Evolutionary conservation across 1,140 invertebrate genomes (phyloP).

Genomic region (Dendroctonus valens): DNA sequence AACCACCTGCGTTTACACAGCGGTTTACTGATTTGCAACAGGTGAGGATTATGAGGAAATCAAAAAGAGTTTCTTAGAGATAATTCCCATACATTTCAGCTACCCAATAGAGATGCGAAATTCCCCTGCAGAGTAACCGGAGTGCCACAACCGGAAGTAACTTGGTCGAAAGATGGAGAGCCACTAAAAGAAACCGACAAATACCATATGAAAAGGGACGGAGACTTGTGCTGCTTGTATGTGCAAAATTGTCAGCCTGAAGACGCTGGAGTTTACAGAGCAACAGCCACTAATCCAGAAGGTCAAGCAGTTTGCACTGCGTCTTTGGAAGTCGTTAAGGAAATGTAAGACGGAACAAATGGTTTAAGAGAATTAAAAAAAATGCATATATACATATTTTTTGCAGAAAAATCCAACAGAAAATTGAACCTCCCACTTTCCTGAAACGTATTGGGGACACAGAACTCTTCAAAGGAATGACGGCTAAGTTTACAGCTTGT

Average conservation of each 20-base stretch:
- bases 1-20: constrained; percentile 78
- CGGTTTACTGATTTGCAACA: constrained; percentile 83
- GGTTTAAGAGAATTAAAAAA: neutral
- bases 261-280: constrained; percentile 76
- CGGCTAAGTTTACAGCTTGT: constrained; percentile 88
- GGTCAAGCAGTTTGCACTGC: constrained; percentile 77
- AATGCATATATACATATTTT: neutral
- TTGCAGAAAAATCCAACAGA: constrained; percentile 67
- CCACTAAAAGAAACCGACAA: constrained; percentile 68
- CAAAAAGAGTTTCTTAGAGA: neutral
- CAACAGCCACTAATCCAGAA: constrained; percentile 75
- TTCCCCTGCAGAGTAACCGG: constrained; percentile 80
- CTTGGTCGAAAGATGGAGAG: constrained; percentile 79
- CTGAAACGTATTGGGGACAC: constrained; percentile 86
- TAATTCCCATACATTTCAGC: constrained; percentile 48
- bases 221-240: constrained; percentile 73
- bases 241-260: constrained; percentile 64
- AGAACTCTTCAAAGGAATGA: constrained; percentile 84
- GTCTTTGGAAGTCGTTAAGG: constrained; percentile 72
- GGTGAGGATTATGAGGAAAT: constrained; percentile 48
- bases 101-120: constrained; percentile 75
- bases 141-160: constrained; percentile 80
- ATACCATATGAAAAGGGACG: constrained; percentile 75
- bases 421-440: constrained; percentile 81
- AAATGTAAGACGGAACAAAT: constrained; percentile 64